Evolutionary conservation across 2,888 invertebrate species (phyloP), one percentile per base, ranked within the genome.

Genomic region (Acronicta alni): DNA sequence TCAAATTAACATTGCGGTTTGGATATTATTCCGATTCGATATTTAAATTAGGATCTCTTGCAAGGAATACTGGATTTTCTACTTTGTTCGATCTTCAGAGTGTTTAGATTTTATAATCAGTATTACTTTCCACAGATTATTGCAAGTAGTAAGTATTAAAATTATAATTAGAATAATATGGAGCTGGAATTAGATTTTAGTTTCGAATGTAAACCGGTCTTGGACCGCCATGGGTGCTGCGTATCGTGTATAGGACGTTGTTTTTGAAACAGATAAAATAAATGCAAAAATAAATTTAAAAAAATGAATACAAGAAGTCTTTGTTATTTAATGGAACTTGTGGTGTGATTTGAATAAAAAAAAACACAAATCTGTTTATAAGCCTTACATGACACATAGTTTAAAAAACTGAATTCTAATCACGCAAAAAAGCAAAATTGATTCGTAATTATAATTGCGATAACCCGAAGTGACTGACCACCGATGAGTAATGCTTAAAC

Each of bases 191-290:
- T 77, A 67, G 53, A 79, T 72, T 72, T 57, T 61, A 66, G 71
- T 76, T 70, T 70, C 66, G 63, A 73, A 68, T 70, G 54, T 57
- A 72, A 72, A 81, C 81, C 73, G 77, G 81, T 80, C 61, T 47
- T 3, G 26, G 67, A 64, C 46, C 65, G 67, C 69, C 60, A 41
- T 61, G 48, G 51, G 61, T 61, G 75, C 72, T 68, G 52, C 51
- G 32, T 55, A 60, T 54, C 35, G 15, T 55, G 15, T 42, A 67
- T 8, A 67, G 51, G 41, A 9, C 38, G 67, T 44, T 60, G 44
- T 55, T 38, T 41, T n/a, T 7, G 12, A 6, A 12, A 20, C 17
- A 41, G 30, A 23, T 20, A 20, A 10, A 17, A 45, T 46, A 17
- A 18, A 42, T 16, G 17, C 8, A 44, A 23, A 16, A 26, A 35